These are phyloP conservation scores for Arge pagana DNA, from an alignment of 2,888 invertebrate genomes.

Conservation along the genomic window DNA sequence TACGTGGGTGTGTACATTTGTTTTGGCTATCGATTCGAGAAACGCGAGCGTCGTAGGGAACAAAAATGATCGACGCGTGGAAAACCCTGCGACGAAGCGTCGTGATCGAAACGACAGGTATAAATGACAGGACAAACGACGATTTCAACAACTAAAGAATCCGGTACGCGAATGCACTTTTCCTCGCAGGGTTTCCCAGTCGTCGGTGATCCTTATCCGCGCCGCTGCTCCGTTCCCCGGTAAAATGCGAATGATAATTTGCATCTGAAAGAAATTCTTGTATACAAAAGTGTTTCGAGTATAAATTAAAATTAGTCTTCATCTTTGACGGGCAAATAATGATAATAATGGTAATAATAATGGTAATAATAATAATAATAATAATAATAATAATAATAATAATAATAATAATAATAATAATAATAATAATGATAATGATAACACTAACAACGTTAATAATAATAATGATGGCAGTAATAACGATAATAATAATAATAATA, in stretches of 20 bases:
- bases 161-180: too few species aligned
- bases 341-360: conserved; percentile 23
- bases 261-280: conserved; percentile 8
- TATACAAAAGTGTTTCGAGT: neutral
- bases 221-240: neutral
- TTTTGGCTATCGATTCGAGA: neutral
- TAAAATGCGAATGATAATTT: conserved; percentile 9
- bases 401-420: conserved; percentile 26
- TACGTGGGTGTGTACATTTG: neutral
- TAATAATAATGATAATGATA: conserved; percentile 27
- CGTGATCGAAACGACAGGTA: too few species aligned
- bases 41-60: neutral
- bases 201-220: neutral
- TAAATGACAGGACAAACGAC: too few species aligned
- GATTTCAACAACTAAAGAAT: too few species aligned
- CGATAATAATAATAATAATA: conserved; percentile 23
- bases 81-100: conserved; percentile 2
- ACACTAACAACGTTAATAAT: conserved; percentile 25
- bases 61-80: neutral
- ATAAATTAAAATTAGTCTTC: conserved; percentile 5
- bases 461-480: conserved; percentile 28
- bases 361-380: conserved; percentile 27
- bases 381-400: conserved; percentile 26
- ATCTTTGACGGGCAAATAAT: too few species aligned
- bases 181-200: too few species aligned